Percentiles rank a stretch among this genome's conserved stretches.
Conservation (phyloP, 2,888 invertebrate genomes). For the Dicranocentrus wangi region DNA sequence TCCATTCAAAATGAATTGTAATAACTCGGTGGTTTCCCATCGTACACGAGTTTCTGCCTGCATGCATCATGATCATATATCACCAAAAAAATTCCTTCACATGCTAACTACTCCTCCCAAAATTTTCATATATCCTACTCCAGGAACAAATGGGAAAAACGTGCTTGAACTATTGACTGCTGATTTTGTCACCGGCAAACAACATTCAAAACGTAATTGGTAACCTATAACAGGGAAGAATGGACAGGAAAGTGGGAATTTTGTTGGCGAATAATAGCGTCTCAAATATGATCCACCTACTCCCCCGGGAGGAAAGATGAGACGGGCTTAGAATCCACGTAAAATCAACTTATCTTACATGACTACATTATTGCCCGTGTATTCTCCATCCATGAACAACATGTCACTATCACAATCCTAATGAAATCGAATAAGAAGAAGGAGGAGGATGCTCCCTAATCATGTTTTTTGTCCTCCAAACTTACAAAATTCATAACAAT, state of each 20-base stretch:
- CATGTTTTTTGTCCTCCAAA: too few species aligned
- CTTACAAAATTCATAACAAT: neutral
- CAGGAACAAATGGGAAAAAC: constrained; percentile 27
- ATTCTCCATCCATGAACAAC: too few species aligned
- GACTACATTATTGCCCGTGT: too few species aligned
- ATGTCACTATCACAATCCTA: too few species aligned
- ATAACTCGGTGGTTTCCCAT: neutral
- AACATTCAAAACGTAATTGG: neutral
- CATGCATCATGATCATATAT: neutral
- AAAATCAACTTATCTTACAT: neutral
- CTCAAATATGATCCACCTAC: too few species aligned
- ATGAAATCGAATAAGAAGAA: neutral
- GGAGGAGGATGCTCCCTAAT: too few species aligned
- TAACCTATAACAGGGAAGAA: neutral
- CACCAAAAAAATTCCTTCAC: neutral
- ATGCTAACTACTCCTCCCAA: neutral
- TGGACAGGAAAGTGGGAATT: neutral
- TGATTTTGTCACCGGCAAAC: neutral
- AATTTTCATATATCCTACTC: neutral
- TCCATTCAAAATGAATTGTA: neutral
- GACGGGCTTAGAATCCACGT: too few species aligned
- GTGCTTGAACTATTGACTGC: constrained; percentile 21
- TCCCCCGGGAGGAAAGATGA: too few species aligned
- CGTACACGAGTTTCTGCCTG: neutral
- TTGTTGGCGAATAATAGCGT: neutral